Base-by-base conservation (phyloP, 2,113 vertebrate genomes). In the Macquaria australasica region DNA sequence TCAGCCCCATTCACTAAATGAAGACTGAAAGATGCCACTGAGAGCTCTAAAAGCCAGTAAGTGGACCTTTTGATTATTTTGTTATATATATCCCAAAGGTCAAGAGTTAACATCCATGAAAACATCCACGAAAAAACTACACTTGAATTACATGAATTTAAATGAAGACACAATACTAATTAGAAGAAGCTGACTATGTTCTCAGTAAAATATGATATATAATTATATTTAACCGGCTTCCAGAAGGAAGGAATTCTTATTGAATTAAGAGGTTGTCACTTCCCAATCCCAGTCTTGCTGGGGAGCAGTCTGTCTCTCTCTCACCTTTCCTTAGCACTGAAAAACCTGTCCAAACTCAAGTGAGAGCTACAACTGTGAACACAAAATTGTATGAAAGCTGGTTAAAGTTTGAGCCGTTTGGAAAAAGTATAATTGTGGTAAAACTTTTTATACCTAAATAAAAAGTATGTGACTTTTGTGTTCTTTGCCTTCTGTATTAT, bases 391-490 rank as follows among this genome's bases (percentile, higher is more conserved):
- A 23, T 60, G 53, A 73, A n/a, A 31, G 50, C 39, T 83, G 56
- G 56, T 71, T 63, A 20, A 82, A 53, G 8, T 55, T 70, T 66
- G 21, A 72, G 14, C 14, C 34, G n/a, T 69, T 41, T 2, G 0
- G 6, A 41, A 20, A 60, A 79, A 77, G 50, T 37, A 50, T 12
- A 34, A 69, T 11, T 63, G 31, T 11, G 15, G 8, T 67, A 48
- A 43, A 34, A n/a, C 12, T 4, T 73, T 56, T 73, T 50, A 15
- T 37, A 41, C 7, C 51, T 4, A 50, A 59, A 21, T 74, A 21
- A 83, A 83, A 77, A 67, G 10, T 66, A 50, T 58, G 23, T 67
- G 34, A 45, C 14, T 4, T 83, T 60, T 74, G 18, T 67, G n/a
- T 67, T 62, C 18, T 82, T 68, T 23, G n/a, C 48, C 41, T 76